phyloP scores from a whole-genome alignment of 2,888 invertebrate species.

The Tenthredo amoena region DNA sequence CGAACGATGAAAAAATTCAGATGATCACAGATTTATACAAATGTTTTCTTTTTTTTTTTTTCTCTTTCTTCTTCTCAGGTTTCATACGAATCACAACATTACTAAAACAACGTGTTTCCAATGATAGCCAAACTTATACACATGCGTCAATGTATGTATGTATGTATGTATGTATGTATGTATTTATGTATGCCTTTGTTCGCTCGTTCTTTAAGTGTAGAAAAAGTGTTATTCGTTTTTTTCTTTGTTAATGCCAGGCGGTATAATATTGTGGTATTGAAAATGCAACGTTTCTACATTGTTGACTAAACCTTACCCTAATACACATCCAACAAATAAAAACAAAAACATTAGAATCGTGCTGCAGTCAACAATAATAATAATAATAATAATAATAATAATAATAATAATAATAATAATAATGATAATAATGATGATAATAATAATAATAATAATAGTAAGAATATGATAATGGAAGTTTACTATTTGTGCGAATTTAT shows the following conservation, averaged over 20 bases:
- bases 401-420: not conserved
- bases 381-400: not conserved
- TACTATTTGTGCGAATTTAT: constrained; percentile 34
- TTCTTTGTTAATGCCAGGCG: constrained; percentile 55
- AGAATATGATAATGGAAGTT: constrained; percentile 14
- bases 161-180: not conserved
- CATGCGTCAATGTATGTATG: not conserved
- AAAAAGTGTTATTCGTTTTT: constrained; percentile 24
- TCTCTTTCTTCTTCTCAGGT: constrained; percentile 8
- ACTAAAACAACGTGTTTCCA: not conserved
- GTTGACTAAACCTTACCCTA: constrained; percentile 65
- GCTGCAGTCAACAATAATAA: constrained; percentile 61
- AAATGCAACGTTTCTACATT: constrained; percentile 67
- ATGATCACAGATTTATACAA: constrained; percentile 42
- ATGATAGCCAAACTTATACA: not conserved
- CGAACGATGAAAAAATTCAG: constrained; percentile 21
- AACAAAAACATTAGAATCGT: constrained; percentile 67
- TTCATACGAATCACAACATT: not conserved
- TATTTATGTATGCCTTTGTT: not conserved
- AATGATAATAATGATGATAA: not conserved
- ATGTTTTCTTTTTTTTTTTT: not conserved
- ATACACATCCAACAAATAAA: constrained; percentile 69
- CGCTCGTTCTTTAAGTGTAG: not conserved
- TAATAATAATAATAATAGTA: not conserved
- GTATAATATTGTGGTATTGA: constrained; percentile 54